Evolutionary conservation across 1,140 invertebrate species (phyloP), one percentile per base, ranked within the genome.

Genomic region (Drosophila sp.): DNA sequence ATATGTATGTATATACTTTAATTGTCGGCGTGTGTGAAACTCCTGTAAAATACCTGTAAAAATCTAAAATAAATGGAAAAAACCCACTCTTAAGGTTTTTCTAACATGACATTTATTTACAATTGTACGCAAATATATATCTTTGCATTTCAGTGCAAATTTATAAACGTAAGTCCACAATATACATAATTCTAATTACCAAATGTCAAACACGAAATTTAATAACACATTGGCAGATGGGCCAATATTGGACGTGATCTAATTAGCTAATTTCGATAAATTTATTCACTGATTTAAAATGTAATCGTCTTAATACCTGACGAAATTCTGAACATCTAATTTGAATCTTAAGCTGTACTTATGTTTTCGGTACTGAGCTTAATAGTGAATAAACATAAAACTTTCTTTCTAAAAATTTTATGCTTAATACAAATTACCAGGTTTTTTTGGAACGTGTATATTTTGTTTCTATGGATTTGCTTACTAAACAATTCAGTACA

Each of bases 401-500:
- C 27, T 25, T 38, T 38, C 38, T 61, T 67, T 56, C 54, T 75
- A 66, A 60, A 60, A 66, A 63, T 23, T 58, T 35, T 27, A 40
- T 60, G 25, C 6, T 1, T 67, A 64, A 38, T 68, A 76, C 76
- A 65, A 76, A 76, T 65, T 58, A 58, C 30, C 30, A 35, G 30
- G 35, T 23, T 1, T 23, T 33, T 7, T 33, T 8, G 5, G n/a
- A 5, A n/a, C n/a, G 6, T 33, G 30, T 35, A 33, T 57, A 57
- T 35, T 57, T 57, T 4, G 55, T 33, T 23, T 57, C 30, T 57
- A 68, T 76, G 65, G 57, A 58, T 62, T 67, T 60, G 61, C 72
- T 74, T 75, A 74, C 57, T 75, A 68, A 72, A 76, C 65, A 69
- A 76, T 76, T 76, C 72, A 76, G 75, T 76, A 76, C 72, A 76